Evolutionary conservation across 1,140 invertebrate species (phyloP), one percentile per base, ranked within the genome.

Genomic region (Heliconius hewitsoni): DNA sequence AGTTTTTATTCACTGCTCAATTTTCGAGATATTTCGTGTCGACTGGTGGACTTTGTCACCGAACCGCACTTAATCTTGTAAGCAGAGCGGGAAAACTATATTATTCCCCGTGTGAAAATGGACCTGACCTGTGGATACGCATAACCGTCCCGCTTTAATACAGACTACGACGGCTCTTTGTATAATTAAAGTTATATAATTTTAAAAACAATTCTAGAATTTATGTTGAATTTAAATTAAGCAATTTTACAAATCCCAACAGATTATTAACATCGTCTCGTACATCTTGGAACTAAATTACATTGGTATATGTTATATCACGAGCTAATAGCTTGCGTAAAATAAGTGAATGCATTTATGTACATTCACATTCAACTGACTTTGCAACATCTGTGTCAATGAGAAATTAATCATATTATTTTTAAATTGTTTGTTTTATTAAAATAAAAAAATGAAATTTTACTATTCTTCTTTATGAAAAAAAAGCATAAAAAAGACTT

Each of bases 291-390:
- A 74, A 46, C 19, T 19, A 50, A 30, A 52, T 46, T 74, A 55
- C 73, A 74, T 52, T 34, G 50, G 60, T 55, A 55, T 74, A 46
- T 50, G 19, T 50, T 74, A 30, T 52, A 74, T 66, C 60, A 66
- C 60, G 60, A 66, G 27, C 60, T 27, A 73, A 42, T 73, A 46
- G 46, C 19, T 78, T 78, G 71, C 71, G 77, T 73, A 78, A 78
- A 73, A 23, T n/a, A 60, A 73, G 76, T 73, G 77, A 78, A 78
- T 78, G 77, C 77, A 78, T 52, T 78, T 73, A 52, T 42, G 57
- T 70, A 73, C 77, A 78, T 78, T 78, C 77, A 78, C 71, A 78
- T 78, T 73, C 73, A 78, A n/a, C 77, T 71, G 77, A 78, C 34
- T 73, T 78, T 9, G 13, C 52, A 42, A 46, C 42, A 78, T 73